Evolutionary conservation across 2,113 vertebrate genomes (phyloP).

Genomic region (Sula dactylatra): DNA sequence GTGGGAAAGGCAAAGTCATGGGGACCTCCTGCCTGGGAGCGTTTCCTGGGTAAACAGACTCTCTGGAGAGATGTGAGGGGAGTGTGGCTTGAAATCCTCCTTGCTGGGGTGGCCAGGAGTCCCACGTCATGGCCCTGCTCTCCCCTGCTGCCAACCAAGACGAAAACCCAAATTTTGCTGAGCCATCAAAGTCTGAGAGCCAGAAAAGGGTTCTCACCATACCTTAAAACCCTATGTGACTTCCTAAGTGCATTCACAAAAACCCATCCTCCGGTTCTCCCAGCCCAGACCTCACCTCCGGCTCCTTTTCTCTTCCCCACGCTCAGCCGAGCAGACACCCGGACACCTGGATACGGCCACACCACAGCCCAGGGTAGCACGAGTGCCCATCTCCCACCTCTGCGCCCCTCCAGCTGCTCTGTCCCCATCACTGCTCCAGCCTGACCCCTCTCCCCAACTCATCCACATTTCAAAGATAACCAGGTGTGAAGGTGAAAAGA

Average conservation of each 20-base stretch:
- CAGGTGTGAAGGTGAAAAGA: not conserved
- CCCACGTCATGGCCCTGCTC: not conserved
- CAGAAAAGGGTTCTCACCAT: fast-evolving
- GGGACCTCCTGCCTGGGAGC: not conserved
- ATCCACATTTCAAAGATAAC: not conserved
- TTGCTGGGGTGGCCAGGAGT: not conserved
- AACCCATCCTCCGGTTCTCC: fast-evolving
- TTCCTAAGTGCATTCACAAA: fast-evolving
- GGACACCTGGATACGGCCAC: fast-evolving
- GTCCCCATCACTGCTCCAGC: not conserved
- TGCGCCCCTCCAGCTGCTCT: not conserved
- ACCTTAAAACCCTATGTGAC: fast-evolving
- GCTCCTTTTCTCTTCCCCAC: not conserved
- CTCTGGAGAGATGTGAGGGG: not conserved
- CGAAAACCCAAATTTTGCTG: not conserved
- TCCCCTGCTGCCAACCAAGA: not conserved
- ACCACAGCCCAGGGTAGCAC: fast-evolving
- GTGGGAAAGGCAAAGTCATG: not conserved
- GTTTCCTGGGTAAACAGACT: fast-evolving
- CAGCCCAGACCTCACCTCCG: not conserved
- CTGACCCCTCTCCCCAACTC: not conserved
- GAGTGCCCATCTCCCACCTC: not conserved
- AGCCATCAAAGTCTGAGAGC: not conserved
- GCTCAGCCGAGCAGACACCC: fast-evolving
- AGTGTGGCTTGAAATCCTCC: not conserved